Conservation (phyloP, 2,888 invertebrate species). For the Troglohyphantes excavatus region DNA sequence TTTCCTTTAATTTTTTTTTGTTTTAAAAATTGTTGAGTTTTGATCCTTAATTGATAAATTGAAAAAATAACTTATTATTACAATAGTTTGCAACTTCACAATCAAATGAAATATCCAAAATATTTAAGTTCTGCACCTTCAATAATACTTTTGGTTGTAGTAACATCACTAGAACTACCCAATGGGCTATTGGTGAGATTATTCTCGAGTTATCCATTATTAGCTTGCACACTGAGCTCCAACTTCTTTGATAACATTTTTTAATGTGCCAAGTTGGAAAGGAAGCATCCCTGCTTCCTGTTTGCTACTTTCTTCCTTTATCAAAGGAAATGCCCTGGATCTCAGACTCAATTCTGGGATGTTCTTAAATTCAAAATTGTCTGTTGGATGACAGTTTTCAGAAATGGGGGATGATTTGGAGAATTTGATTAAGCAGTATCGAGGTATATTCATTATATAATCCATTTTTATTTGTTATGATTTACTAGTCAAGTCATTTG, state of each 20-base stretch:
- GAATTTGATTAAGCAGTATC: slow-evolving; percentile 68
- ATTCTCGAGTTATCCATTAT: background rate
- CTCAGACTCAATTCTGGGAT: slow-evolving; percentile 24
- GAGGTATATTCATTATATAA: slow-evolving; percentile 48
- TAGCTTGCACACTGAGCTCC: background rate
- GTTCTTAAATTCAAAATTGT: slow-evolving; percentile 15
- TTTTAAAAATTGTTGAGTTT: no score
- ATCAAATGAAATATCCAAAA: no score
- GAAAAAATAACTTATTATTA: no score
- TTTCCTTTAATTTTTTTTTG: no score
- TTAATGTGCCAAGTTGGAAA: slow-evolving; percentile 15
- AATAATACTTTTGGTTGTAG: no score
- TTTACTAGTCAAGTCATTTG: no score
- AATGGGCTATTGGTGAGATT: no score
- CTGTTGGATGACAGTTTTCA: background rate
- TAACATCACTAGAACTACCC: no score
- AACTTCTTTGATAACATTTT: slow-evolving; percentile 37
- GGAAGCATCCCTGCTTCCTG: slow-evolving; percentile 74
- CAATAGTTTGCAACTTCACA: no score
- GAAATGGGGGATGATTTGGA: slow-evolving; percentile 72
- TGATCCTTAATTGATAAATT: no score
- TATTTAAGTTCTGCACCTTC: no score
- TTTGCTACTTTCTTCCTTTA: slow-evolving; percentile 73
- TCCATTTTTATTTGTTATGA: no score
- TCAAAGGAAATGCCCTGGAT: slow-evolving; percentile 64